Percentiles rank a stretch among this genome's conserved stretches.
These are phyloP conservation scores for Drosophila simulans DNA, from an alignment of 1,140 invertebrate species.

Conservation along the genomic window DNA sequence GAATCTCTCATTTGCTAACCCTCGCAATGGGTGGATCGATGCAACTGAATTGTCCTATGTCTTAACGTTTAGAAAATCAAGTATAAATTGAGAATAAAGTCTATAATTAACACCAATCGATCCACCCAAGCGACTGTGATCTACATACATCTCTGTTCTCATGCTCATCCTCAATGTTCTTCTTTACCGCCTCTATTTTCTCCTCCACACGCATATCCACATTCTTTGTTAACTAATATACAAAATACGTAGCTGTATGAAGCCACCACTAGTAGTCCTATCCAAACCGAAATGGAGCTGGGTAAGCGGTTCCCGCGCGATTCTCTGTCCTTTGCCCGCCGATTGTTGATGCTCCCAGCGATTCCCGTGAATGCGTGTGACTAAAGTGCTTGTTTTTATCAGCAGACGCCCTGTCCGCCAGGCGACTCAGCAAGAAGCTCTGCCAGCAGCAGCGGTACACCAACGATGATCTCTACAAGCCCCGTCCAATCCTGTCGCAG, in stretches of 20 bases:
- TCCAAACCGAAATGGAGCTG: constrained; percentile 24
- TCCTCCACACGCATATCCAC: constrained; percentile 64
- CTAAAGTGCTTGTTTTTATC: constrained; percentile 26
- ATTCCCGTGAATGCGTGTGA: not conserved
- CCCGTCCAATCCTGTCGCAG: constrained; percentile 86
- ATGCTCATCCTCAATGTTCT: constrained; percentile 33
- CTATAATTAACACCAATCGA: not conserved
- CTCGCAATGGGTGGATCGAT: constrained; percentile 1
- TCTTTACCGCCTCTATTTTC: constrained; percentile 50
- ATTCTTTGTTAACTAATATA: constrained; percentile 19
- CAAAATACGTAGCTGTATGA: constrained; percentile 15
- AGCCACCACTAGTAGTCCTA: constrained; percentile 18
- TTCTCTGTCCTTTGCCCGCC: not conserved
- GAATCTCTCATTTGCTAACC: not conserved
- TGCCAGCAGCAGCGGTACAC: constrained; percentile 87
- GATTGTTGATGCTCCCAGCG: not conserved
- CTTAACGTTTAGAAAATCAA: too few relatives aligned
- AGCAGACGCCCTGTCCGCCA: constrained; percentile 44
- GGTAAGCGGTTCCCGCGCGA: constrained; percentile 35
- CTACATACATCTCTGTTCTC: not conserved
- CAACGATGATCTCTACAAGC: constrained; percentile 89
- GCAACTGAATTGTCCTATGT: too few relatives aligned
- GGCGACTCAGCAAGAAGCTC: constrained; percentile 62
- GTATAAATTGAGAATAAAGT: not conserved
- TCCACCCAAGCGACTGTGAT: not conserved